Base-by-base conservation (phyloP, 2,113 vertebrate species). In the Gymnocephalus cernua region DNA sequence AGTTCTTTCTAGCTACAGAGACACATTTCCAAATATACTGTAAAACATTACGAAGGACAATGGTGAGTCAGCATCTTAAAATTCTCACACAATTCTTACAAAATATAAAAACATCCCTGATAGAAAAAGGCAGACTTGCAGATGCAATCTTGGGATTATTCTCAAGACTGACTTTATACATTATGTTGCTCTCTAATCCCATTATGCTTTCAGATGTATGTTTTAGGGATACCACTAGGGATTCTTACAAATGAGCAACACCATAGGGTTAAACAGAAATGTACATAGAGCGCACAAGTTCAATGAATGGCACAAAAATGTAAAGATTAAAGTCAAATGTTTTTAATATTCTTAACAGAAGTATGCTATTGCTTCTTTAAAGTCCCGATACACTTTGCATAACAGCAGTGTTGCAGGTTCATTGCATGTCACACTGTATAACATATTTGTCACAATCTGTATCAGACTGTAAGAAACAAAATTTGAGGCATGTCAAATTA, bases 61-160 rank as follows among this genome's bases (percentile, higher is more conserved):
- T 21, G 27, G 59, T 57, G 74, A 86, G 67, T 81, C 78, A 67
- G 74, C 57, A 50, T 45, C 14, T 38, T 68, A 18, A 25, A 15
- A 74, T 85, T 74, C 38, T 77, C 68, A 57, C 56, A 56, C 35
- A 66, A 44, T 51, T 58, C 14, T 35, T 25, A 76, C 12, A n/a
- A 57, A 58, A 74, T 27, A 62, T 29, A 65, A 59, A 71, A 66
- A 61, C 5, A 29, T 19, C 21, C 14, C 18, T 15, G 4, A 64
- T 16, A 14, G 19, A 29, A 27, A 25, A 25, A 58, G 0, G 35
- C 14, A 13, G 11, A n/a, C n/a, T 51, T 45, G 48, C 29, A 68
- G 10, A 18, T 16, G 12, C 18, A 59, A 61, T 38, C 6, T 58
- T 9, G 2, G 6, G 29, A 64, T 56, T 66, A n/a, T 74, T 50